A percentile compares a stretch with the other conserved stretches of the same genome.
These are phyloP conservation scores for Apolygus lucorum DNA, from an alignment of 1,140 invertebrate species.

Conservation along the genomic window DNA sequence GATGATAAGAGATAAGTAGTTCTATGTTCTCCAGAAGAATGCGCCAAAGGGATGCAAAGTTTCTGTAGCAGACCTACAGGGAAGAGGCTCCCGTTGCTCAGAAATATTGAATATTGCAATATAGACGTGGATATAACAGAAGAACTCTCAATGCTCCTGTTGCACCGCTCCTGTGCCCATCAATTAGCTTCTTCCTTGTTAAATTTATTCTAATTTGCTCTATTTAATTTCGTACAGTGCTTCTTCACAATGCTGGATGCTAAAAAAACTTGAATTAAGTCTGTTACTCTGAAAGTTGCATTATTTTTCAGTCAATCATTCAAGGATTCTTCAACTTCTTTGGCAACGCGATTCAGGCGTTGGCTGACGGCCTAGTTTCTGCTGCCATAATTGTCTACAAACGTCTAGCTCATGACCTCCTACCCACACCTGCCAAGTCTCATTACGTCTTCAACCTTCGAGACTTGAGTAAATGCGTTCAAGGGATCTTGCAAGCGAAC, in stretches of 20 bases:
- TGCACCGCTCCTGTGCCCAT: no score
- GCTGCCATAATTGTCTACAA: constrained; percentile 73
- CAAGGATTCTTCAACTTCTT: constrained; percentile 70
- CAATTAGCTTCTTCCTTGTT: no score
- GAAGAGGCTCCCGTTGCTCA: no score
- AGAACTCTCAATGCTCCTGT: no score
- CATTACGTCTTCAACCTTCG: constrained; percentile 88
- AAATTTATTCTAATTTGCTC: no score
- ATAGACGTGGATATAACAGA: no score
- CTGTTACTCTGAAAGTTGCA: neutral
- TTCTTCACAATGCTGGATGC: constrained; percentile 15
- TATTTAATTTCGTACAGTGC: no score
- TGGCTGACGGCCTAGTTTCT: constrained; percentile 62
- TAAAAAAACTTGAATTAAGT: neutral
- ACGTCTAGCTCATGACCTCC: constrained; percentile 62
- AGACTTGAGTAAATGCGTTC: constrained; percentile 81
- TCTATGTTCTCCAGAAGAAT: no score
- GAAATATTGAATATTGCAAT: no score
- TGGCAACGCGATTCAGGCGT: constrained; percentile 54
- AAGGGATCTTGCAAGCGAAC: constrained; percentile 70
- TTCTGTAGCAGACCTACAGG: no score
- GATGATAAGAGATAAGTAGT: no score
- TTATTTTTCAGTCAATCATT: constrained; percentile 51
- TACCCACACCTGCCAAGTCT: constrained; percentile 79
- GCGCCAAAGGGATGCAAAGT: no score